Evolutionary conservation across 2,888 invertebrate genomes (phyloP), one percentile per base, ranked within the genome.

Genomic region (Cephus pygmeus): DNA sequence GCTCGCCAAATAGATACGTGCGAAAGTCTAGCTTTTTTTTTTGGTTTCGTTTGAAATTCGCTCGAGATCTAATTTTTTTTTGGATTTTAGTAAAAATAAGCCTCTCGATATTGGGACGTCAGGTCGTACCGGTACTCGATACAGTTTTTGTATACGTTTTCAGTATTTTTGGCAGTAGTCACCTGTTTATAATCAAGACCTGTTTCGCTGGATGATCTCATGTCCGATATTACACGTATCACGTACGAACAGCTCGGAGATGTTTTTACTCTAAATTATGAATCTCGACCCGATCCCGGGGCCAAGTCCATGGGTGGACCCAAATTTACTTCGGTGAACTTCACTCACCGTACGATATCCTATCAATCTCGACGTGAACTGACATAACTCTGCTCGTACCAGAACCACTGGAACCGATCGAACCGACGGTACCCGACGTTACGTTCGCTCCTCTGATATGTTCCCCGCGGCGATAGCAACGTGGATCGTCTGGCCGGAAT

Each of bases 361-460:
- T 56, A 56, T 56, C 56, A 56, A 56, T 56, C 56, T 56, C 56
- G 6, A 56, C 56, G 23, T 56, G 56, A 56, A 23, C 56, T 56
- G 56, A 56, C 56, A 56, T 56, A 56, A 56, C 56, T 56, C 56
- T 56, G 23, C 23, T 9, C 56, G 56, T 56, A 56, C 56, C 56
- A 56, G 56, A 23, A 23, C 56, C 56, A 23, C 15, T 56, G 23
- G 56, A 56, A 56, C 56, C 56, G 56, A 23, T 56, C 56, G 56
- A 23, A 56, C 56, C 56, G 23, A 56, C 56, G 56, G 23, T 23
- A 23, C 56, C 23, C 56, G 56, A 79, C 75, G 79, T 73, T 73
- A 73, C 69, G 69, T 77, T 75, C 79, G 75, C 71, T 73, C 36
- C 73, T 73, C 35, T n/a, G 79, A 79, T 79, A 77, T 75, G 79